Percentiles rank a stretch among this genome's conserved stretches.
Conservation (phyloP, 2,888 invertebrate species). For the Dione juno region DNA sequence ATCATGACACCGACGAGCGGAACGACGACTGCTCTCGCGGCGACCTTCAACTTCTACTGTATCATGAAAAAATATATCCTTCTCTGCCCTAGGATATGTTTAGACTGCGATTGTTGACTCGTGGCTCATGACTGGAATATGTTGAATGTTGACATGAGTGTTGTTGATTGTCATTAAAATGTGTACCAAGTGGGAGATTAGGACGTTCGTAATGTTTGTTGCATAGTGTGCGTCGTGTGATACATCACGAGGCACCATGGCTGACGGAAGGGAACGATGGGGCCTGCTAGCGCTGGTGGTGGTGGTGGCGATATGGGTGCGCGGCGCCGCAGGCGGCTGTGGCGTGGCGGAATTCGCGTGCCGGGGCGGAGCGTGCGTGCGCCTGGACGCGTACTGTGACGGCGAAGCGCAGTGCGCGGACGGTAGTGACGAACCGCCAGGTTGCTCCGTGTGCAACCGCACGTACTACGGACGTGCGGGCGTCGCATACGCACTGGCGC, state of each 20-base stretch:
- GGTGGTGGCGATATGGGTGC: conserved; percentile 61
- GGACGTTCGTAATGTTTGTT: conserved; percentile 24
- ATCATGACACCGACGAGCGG: conserved; percentile 1
- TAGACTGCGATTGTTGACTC: background rate
- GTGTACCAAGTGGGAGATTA: conserved; percentile 24
- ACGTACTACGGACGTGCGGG: conserved; percentile 95
- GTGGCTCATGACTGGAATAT: background rate
- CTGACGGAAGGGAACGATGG: conserved; percentile 15
- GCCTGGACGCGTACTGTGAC: conserved; percentile 93
- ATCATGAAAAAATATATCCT: background rate
- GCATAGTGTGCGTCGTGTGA: conserved; percentile 5
- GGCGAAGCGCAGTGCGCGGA: conserved; percentile 93
- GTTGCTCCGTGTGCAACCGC: conserved; percentile 93
- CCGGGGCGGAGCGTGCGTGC: conserved; percentile 89
- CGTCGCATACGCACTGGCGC: conserved; percentile 90
- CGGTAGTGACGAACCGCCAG: conserved; percentile 91
- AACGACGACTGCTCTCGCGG: background rate
- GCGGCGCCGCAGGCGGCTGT: conserved; percentile 66
- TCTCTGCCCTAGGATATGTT: background rate
- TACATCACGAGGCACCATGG: background rate
- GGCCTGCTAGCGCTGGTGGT: conserved; percentile 26
- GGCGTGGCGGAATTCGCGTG: conserved; percentile 71
- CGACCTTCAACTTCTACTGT: background rate
- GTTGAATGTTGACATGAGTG: conserved; percentile 9
- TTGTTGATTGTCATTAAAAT: conserved; percentile 16